Percentiles rank a stretch among this genome's conserved stretches.
Conservation (phyloP, 2,888 invertebrate species). For the Drosophila yooni region DNA sequence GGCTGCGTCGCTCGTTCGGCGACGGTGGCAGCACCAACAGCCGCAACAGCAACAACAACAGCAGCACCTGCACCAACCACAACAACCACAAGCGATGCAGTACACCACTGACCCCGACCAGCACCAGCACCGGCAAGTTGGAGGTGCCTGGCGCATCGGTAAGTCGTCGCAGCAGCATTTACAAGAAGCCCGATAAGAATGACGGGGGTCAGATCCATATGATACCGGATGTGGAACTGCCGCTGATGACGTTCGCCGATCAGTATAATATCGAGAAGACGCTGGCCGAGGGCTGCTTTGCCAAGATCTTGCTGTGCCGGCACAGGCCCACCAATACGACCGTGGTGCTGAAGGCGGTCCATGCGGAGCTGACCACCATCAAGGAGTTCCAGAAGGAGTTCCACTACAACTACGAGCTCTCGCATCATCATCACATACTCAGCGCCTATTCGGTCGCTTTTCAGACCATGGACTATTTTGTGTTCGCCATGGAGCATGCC, state of each 20-base stretch:
- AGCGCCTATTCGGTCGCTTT: constrained; percentile 90
- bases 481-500: constrained; percentile 91
- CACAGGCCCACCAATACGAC: constrained; percentile 87
- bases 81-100: constrained; percentile 79
- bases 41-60: constrained; percentile 83
- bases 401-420: constrained; percentile 91
- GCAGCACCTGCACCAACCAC: constrained; percentile 83
- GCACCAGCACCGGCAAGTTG: constrained; percentile 70
- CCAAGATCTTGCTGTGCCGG: constrained; percentile 88
- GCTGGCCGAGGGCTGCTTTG: constrained; percentile 89
- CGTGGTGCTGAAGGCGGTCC: constrained; percentile 89
- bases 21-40: constrained; percentile 83
- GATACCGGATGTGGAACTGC: constrained; percentile 86
- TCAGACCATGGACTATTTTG: constrained; percentile 85
- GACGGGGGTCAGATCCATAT: constrained; percentile 86
- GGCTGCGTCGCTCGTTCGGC: constrained; percentile 80
- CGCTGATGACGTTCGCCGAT: constrained; percentile 86
- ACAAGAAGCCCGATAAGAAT: constrained; percentile 84
- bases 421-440: constrained; percentile 91
- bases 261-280: constrained; percentile 89
- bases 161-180: constrained; percentile 84
- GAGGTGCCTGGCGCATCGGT: constrained; percentile 81
- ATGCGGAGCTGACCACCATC: constrained; percentile 87
- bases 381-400: constrained; percentile 91
- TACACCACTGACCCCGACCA: constrained; percentile 81